These are phyloP conservation scores for Pseudococcus viburni DNA, from an alignment of 2,888 invertebrate species.

Conservation along the genomic window DNA sequence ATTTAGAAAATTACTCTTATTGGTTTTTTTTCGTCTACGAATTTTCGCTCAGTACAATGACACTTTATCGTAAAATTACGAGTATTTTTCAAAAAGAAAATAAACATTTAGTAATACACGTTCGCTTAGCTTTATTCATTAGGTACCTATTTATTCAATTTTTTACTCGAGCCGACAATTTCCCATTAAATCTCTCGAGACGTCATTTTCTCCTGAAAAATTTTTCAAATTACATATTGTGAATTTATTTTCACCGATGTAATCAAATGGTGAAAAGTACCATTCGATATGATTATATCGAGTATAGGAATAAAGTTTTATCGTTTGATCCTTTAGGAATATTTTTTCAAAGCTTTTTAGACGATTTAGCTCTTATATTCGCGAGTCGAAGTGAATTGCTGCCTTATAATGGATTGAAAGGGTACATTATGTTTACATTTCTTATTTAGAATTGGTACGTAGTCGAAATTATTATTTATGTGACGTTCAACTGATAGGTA, in stretches of 20 bases:
- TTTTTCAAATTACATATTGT: neutral
- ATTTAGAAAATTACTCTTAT: neutral
- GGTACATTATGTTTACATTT: neutral
- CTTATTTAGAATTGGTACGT: neutral
- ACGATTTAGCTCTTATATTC: neutral
- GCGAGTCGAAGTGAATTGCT: neutral
- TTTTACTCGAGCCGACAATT: neutral
- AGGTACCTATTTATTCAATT: conserved; percentile 2
- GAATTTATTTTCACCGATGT: neutral
- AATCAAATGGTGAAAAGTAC: neutral
- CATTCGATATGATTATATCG: neutral
- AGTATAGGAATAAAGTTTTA: neutral
- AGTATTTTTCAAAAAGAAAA: too few relatives aligned
- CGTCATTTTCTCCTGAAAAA: neutral
- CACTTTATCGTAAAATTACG: neutral
- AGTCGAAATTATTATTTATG: too few relatives aligned
- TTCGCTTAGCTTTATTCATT: neutral
- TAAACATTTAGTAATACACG: too few relatives aligned
- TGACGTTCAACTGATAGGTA: too few relatives aligned
- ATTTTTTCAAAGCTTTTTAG: neutral
- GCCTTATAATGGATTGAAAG: neutral
- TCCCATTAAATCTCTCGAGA: neutral
- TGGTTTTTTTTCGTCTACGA: neutral
- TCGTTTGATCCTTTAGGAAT: neutral
- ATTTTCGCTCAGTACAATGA: neutral